Base-by-base conservation (phyloP, 2,797 vertebrate species). In the Lithobates sylvaticus region DNA sequence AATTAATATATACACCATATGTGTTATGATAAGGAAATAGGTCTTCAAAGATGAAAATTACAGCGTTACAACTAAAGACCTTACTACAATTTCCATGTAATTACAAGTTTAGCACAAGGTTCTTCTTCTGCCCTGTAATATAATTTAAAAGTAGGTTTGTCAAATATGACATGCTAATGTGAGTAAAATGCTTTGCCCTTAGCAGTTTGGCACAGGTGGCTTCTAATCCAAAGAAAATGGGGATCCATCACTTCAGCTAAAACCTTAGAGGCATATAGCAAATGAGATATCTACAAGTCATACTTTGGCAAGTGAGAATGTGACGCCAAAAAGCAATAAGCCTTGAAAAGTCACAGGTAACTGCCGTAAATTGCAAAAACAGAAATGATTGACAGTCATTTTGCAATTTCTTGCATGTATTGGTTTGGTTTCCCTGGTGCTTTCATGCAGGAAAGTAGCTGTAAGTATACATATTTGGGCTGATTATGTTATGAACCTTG, bases 261-360 rank as follows among this genome's bases (percentile, higher is more conserved):
- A 72, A 58, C 81, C 70, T 79, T 79, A 54, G 10, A 36, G 76
- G 86, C 81, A 78, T 61, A 26, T 74, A 79, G 69, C 47, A 79
- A 83, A 78, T 79, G 70, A 83, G 75, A 87, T 87, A 83, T 87
- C 61, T 69, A 82, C 39, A 70, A 82, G 79, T 73, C 77, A 29
- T 71, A 77, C 74, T 78, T 73, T 78, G 85, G 77, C 80, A 84
- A 69, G 76, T 44, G 67, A 61, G 42, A 75, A 83, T 71, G 81
- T 84, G 76, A 84, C 61, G 78, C 61, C 61, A 75, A 78, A 87
- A 68, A 29, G 78, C 78, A 86, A 86, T 83, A 79, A 83, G 75
- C 76, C 86, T 84, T 79, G 85, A 74, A 86, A 86, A 87, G 85
- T 87, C 81, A 83, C 69, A 78, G 76, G 85, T 87, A 87, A 83